phyloP scores from a whole-genome alignment of 64 coral and sea anemone species.

The Stichodactyla helianthus region DNA sequence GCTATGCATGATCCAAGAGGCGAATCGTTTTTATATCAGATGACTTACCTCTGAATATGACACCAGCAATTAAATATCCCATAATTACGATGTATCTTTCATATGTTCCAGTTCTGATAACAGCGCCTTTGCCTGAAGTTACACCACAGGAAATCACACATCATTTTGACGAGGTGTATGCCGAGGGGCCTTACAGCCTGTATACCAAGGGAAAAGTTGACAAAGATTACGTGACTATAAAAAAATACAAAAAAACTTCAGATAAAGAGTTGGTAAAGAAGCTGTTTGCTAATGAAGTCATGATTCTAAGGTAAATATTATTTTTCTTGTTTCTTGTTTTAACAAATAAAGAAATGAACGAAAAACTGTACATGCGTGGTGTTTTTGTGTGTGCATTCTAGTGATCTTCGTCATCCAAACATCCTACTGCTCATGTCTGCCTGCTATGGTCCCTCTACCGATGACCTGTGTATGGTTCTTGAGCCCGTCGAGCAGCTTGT shows the following conservation, averaged over 20 bases:
- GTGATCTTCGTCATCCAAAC: conserved; percentile 80
- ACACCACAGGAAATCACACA: conserved; percentile 36
- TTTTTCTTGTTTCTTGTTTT: too few species aligned
- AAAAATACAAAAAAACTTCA: conserved; percentile 42
- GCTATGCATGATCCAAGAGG: background rate
- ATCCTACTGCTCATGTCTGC: conserved; percentile 69
- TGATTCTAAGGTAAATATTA: conserved; percentile 47
- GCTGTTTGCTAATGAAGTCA: conserved; percentile 57
- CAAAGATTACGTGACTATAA: conserved; percentile 48
- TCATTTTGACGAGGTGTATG: conserved; percentile 37
- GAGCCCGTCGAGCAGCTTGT: conserved; percentile 53
- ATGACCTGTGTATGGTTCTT: conserved; percentile 51
- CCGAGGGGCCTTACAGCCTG: conserved; percentile 28
- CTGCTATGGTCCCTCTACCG: conserved; percentile 34
- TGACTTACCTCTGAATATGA: too few species aligned
- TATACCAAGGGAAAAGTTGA: conserved; percentile 58
- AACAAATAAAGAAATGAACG: too few species aligned
- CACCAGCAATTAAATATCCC: too few species aligned
- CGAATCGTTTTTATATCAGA: too few species aligned
- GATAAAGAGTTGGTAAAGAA: conserved; percentile 8
- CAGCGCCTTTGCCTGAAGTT: conserved; percentile 45
- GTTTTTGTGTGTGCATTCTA: conserved; percentile 7
- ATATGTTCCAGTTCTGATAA: background rate
- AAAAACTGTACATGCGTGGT: too few species aligned
- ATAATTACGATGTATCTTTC: too few species aligned